phyloP scores from a whole-genome alignment of 2,797 vertebrate species.

The Rhabdophis nuchalis region DNA sequence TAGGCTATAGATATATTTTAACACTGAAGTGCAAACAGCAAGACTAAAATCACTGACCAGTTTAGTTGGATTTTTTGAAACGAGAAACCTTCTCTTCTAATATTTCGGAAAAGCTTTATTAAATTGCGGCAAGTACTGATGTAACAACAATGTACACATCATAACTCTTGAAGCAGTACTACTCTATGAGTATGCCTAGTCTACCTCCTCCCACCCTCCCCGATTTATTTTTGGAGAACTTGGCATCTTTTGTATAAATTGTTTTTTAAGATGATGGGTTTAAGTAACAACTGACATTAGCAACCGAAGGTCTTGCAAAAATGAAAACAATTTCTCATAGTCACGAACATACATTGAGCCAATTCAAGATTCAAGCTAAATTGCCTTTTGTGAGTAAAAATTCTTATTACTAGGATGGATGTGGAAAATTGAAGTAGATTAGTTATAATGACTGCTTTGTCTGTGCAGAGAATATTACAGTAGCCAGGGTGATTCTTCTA shows the following conservation, averaged over 20 bases:
- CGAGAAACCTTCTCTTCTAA: not conserved
- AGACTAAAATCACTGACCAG: not conserved
- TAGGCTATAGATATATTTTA: not conserved
- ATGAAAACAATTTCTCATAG: not conserved
- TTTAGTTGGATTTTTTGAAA: not conserved
- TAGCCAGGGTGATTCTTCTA: not conserved
- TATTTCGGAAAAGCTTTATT: constrained; percentile 6
- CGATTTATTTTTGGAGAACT: not conserved
- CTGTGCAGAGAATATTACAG: not conserved
- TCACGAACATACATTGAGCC: not conserved
- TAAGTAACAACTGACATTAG: not conserved
- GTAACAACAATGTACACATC: not conserved
- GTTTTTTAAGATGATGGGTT: not conserved
- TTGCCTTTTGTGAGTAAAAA: not conserved
- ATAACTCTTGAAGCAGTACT: not conserved
- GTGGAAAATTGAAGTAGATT: not conserved
- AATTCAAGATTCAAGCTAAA: not conserved
- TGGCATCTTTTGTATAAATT: not conserved
- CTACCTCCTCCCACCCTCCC: no score
- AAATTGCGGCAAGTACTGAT: rapidly evolving
- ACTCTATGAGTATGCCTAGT: not conserved
- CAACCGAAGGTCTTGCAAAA: not conserved
- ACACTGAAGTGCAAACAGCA: rapidly evolving
- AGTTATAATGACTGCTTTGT: not conserved
- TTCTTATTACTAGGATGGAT: not conserved